Evolutionary conservation across 1,140 invertebrate genomes (phyloP), one percentile per base, ranked within the genome.

Genomic region (Orchesella cincta): DNA sequence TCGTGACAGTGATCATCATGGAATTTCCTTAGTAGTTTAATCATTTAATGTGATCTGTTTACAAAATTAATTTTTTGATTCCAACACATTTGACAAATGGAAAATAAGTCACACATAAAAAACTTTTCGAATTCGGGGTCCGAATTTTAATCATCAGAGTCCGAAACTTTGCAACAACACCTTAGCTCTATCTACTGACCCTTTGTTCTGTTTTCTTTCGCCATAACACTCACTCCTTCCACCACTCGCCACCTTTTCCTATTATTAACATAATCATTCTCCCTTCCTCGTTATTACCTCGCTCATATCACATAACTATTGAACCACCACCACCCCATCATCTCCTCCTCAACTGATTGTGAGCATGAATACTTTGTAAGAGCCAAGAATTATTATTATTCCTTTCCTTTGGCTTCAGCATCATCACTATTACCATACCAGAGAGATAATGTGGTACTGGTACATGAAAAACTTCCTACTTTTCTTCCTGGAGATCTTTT

Each of bases 261-360:
- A 57, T 57, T 57, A 57, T 57, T 57, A 57, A n/a, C 52, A 57
- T 57, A 57, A 57, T 57, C 52, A 57, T n/a, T 23, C 52, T 57
- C 52, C 23, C 14, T 23, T 57, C 52, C 52, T 57, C 52, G 52
- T 57, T 57, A 57, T 57, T 57, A n/a, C 52, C 39, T 12, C 39
- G 8, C 8, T 46, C 39, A 46, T 20, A 46, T 46, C 39, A 46
- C 8, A 46, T 8, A 46, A 46, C 39, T 12, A 46, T 8, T 12
- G 39, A 12, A 46, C 39, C 39, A 46, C 20, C 39, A 46, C 39
- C 39, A 46, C 20, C 20, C 8, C 39, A 46, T 46, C 20, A 46
- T 46, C 8, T 12, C 20, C 39, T 12, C 20, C 39, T 8, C 39
- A 8, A 46, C 20, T 46, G 39, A 46, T 46, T 46, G 39, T 46